Base-by-base conservation (phyloP, 2,797 vertebrate genomes). In the Gymnocypris eckloni region DNA sequence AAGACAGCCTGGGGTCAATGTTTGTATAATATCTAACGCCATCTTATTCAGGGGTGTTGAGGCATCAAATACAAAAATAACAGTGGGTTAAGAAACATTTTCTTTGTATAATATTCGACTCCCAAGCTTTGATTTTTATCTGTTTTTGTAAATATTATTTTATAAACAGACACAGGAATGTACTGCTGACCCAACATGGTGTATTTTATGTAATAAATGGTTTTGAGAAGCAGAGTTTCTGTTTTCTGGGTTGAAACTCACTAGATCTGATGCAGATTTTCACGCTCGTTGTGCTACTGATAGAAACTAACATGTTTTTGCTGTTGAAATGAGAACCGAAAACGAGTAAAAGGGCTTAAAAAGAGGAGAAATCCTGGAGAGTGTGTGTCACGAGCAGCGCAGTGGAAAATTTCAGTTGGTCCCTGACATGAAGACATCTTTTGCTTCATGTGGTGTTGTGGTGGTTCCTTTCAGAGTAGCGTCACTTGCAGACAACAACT, bases 321-420 rank as follows among this genome's bases (percentile, higher is more conserved):
- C 45, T 82, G 80, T 73, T 83, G 41, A 66, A 86, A 84, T 70
- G 77, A 87, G 71, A 82, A 82, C 3, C 12, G 61, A 90, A 86
- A 83, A 67, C 10, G 20, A 33, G n/a, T 28, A 15, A 50, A 77
- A 83, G 48, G 22, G 15, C 28, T 75, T 25, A 75, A 72, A 66
- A 71, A 80, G 54, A 86, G 37, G 52, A 77, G 43, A 86, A 88
- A 83, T 90, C 84, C 73, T 87, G 87, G 88, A 88, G 59, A 39
- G 59, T 81, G 73, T 88, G 86, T 85, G 87, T 91, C 90, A 90
- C 67, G 41, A 79, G 41, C 70, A 33, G 25, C 86, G 76, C 89
- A 85, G 67, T 91, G 91, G 90, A 92, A 92, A 92, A 89, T 84
- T 90, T 90, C 86, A 85, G 89, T 90, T 86, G 84, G 70, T 87